Conservation (phyloP, 2,797 vertebrate genomes). For the Sebastes goodei region DNA sequence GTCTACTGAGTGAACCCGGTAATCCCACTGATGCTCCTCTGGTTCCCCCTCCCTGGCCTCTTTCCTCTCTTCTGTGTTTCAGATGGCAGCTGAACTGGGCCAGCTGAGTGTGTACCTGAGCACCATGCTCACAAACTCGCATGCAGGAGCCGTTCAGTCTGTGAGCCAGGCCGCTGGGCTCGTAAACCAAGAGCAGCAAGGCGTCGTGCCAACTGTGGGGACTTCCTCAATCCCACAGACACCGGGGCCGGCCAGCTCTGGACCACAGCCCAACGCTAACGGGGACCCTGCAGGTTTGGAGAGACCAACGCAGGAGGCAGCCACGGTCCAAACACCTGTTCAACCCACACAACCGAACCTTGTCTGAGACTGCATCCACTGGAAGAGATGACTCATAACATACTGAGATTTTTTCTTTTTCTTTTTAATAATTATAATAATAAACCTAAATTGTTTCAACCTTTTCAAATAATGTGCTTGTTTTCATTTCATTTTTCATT, state of each 20-base stretch:
- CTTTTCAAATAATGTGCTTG: neutral
- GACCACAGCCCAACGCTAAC: conserved; percentile 1
- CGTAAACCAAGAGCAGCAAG: conserved; percentile 18
- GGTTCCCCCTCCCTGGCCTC: neutral
- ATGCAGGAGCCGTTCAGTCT: conserved; percentile 22
- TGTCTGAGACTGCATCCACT: conserved; percentile 1
- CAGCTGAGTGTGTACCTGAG: conserved; percentile 59
- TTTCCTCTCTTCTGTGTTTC: conserved; percentile 21
- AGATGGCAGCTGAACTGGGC: conserved; percentile 60
- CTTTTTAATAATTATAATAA: neutral
- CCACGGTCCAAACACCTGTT: conserved; percentile 14
- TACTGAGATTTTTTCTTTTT: neutral
- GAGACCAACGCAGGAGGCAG: neutral
- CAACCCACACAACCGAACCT: neutral
- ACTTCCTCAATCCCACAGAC: conserved; percentile 1
- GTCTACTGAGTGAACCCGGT: conserved; percentile 48
- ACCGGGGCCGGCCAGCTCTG: neutral
- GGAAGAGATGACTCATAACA: neutral
- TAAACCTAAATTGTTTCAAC: neutral
- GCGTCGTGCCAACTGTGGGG: neutral
- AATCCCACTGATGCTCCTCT: conserved; percentile 31
- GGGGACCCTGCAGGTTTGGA: conserved; percentile 21
- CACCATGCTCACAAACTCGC: conserved; percentile 38
- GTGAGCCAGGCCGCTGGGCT: conserved; percentile 36
- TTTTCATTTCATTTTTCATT: neutral